Evolutionary conservation across 2,113 vertebrate genomes (phyloP), one percentile per base, ranked within the genome.

Genomic region (Copsychus sechellarum): DNA sequence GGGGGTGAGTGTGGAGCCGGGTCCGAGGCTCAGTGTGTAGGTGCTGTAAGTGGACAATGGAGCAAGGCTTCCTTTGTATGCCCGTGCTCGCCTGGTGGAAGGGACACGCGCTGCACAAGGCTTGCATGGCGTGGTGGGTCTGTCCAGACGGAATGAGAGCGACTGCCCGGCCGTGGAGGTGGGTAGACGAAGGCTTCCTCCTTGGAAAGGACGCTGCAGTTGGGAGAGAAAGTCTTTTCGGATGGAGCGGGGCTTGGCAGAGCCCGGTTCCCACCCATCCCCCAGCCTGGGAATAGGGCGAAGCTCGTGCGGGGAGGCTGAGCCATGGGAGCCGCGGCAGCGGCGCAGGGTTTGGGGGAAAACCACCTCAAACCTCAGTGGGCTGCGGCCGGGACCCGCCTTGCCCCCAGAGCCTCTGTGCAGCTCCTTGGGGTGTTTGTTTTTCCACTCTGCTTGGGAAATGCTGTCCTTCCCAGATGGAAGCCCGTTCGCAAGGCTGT

Each of bases 51-150:
- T 96, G 96, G 96, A 97, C 98, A 97, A 96, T 97, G 92, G 96
- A 97, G 97, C 92, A 18, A 82, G 90, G 94, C 95, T 95, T 92
- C 82, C 97, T 98, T 98, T 98, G 98, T 98, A 97, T 93, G 93
- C 51, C 92, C 76, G 92, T 88, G 16, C 92, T 71, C 57, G 96
- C 91, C 86, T 86, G 95, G 96, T 96, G 97, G 97, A 97, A 97
- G 97, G 97, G 97, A 95, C 92, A 91, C 72, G 67, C 71, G 65
- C 80, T 84, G 61, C 69, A 7, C 82, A 56, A 88, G 90, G 95
- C 67, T 85, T 53, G 58, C 62, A 1, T 47, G 74, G 94, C 60
- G 33, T 38, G 70, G 45, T 18, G 91, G 72, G 17, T 11, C 45
- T 12, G 42, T 73, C 51, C 70, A 2, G 14, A 8, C 83, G 73